Conservation (phyloP, 2,888 invertebrate species). For the Pterostichus madidus region DNA sequence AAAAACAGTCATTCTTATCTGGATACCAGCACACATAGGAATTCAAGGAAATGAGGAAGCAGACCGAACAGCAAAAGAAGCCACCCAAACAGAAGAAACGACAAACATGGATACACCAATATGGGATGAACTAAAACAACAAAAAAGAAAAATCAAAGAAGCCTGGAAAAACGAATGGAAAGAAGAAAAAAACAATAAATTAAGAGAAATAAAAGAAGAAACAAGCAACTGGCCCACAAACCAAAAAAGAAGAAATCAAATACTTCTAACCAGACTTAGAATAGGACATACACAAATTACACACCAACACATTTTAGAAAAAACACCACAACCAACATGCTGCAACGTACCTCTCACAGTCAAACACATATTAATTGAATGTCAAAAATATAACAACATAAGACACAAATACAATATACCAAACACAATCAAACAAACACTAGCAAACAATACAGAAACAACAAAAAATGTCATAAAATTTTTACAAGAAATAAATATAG, state of each 20-base stretch:
- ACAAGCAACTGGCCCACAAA: background rate
- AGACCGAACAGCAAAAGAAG: background rate
- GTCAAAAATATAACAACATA: constrained; percentile 2
- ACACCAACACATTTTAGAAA: constrained; percentile 16
- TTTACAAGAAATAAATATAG: background rate
- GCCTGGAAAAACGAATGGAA: background rate
- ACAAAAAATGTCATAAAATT: background rate
- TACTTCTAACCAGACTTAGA: background rate
- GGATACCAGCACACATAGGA: background rate
- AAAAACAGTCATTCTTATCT: background rate
- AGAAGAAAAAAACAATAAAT: background rate
- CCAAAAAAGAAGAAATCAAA: background rate
- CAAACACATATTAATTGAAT: constrained; percentile 2
- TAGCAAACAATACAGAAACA: constrained; percentile 9
- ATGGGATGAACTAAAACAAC: background rate
- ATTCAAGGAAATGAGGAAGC: constrained; percentile 11
- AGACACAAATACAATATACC: constrained; percentile 15
- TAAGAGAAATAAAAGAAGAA: constrained; percentile 9
- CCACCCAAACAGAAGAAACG: background rate
- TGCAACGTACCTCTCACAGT: constrained; percentile 3
- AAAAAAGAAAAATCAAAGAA: constrained; percentile 4
- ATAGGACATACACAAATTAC: background rate
- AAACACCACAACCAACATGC: background rate
- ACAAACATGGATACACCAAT: background rate
- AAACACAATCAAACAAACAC: background rate